These are phyloP conservation scores for Catocala sponsa DNA, from an alignment of 2,888 invertebrate genomes.

Conservation along the genomic window DNA sequence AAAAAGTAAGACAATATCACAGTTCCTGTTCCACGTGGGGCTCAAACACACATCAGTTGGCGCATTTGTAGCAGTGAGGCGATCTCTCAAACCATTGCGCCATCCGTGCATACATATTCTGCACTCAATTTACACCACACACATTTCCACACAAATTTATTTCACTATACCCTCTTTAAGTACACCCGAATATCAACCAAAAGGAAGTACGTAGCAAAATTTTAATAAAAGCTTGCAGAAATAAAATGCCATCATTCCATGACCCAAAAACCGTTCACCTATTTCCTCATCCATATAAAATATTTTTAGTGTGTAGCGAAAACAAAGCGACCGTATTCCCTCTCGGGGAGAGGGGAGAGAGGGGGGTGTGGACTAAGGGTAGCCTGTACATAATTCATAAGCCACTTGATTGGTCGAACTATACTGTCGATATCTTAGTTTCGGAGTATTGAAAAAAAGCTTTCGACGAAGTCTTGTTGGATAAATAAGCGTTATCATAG, in stretches of 20 bases:
- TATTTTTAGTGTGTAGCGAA: constrained; percentile 20
- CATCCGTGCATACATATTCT: too few relatives aligned
- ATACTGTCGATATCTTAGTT: constrained; percentile 30
- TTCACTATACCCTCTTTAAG: too few relatives aligned
- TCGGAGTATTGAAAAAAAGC: constrained; percentile 33
- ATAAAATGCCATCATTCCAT: neutral
- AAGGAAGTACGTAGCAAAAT: too few relatives aligned
- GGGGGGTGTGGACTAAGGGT: constrained; percentile 14
- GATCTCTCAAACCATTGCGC: too few relatives aligned
- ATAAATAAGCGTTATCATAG: constrained; percentile 14
- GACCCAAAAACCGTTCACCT: constrained; percentile 6
- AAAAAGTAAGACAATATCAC: too few relatives aligned
- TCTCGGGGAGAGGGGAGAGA: constrained; percentile 16
- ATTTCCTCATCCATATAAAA: constrained; percentile 9
- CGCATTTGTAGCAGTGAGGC: too few relatives aligned
- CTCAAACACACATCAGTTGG: too few relatives aligned
- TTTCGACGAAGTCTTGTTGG: constrained; percentile 6
- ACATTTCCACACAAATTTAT: too few relatives aligned
- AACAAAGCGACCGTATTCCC: constrained; percentile 41
- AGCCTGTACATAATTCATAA: constrained; percentile 54
- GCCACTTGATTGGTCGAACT: constrained; percentile 44
- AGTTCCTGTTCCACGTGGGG: too few relatives aligned
- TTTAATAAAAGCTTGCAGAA: neutral
- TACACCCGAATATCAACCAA: too few relatives aligned
- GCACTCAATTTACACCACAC: too few relatives aligned